These are phyloP conservation scores for Araneus ventricosus DNA, from an alignment of 1,140 invertebrate species.

Conservation along the genomic window DNA sequence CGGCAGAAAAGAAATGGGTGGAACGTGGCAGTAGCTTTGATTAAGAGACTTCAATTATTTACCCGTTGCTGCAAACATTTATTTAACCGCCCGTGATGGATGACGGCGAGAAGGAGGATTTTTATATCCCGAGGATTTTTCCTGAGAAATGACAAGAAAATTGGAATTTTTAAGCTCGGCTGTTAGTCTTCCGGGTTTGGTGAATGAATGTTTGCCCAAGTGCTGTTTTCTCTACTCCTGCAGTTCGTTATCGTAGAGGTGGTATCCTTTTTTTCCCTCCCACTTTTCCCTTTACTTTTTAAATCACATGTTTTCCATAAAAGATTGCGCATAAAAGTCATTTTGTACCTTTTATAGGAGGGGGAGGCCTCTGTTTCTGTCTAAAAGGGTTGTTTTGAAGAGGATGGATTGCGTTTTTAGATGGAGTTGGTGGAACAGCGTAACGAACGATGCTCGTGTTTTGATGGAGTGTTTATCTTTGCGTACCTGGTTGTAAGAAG, in stretches of 20 bases:
- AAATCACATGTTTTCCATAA: background rate
- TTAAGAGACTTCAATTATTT: slow-evolving; percentile 56
- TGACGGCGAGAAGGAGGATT: background rate
- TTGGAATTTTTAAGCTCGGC: background rate
- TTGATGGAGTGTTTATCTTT: background rate
- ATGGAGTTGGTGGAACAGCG: background rate
- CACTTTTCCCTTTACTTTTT: background rate
- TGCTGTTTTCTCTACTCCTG: background rate
- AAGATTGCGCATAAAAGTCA: slow-evolving; percentile 17
- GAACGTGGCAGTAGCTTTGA: background rate
- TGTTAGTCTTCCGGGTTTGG: background rate
- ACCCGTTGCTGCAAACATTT: slow-evolving; percentile 42
- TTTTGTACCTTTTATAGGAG: slow-evolving; percentile 9
- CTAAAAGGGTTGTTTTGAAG: background rate
- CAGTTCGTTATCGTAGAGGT: background rate
- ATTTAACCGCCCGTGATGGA: slow-evolving; percentile 42
- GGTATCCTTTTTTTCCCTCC: background rate
- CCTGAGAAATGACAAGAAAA: slow-evolving; percentile 24
- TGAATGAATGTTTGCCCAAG: background rate
- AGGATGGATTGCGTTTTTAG: slow-evolving; percentile 1
- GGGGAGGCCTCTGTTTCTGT: background rate
- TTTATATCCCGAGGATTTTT: slow-evolving; percentile 30
- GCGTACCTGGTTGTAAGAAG: too few species aligned
- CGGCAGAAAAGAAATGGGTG: background rate
- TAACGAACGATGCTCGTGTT: background rate